Base-by-base conservation (phyloP, 2,113 vertebrate species). In the Laterallus jamaicensis region DNA sequence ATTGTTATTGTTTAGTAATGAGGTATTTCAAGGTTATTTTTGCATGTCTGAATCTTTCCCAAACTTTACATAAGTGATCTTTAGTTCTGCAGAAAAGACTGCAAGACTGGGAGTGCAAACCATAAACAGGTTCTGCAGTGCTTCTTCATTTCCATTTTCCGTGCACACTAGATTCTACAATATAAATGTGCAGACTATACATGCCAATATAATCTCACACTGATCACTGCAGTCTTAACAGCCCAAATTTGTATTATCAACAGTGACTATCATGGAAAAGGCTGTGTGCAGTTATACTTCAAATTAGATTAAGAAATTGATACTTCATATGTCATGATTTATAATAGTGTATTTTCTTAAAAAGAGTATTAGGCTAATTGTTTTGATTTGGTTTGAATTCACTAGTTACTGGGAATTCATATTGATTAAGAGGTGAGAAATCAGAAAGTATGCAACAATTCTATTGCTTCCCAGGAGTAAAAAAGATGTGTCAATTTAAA, bases 271-370 rank as follows among this genome's bases (percentile, higher is more conserved):
- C 68, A 77, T 32, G 56, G 55, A 90, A 40, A 90, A 47, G 59
- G n/a, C 85, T 90, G 67, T 89, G 87, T 95, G 82, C 64, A 94
- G 75, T 91, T 92, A 95, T 85, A 94, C 55, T 96, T 95, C 90
- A 94, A 97, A 91, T 90, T 80, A 94, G 82, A 94, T 96, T 97
- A 91, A 95, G 68, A 95, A 95, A 96, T 94, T 94, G 95, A 94
- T 96, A 94, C 87, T 93, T 96, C 95, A 90, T 90, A 87, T 90
- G 90, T 82, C 84, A 93, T 83, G 82, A 96, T 94, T 95, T 94
- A 95, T 95, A 96, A 70, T 42, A 90, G 47, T 42, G 42, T 86
- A 77, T 93, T 92, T 91, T 90, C 85, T 66, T 91, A 90, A 96
- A 92, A 97, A 90, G 87, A 80, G 68, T 80, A 85, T 93, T 95